Percentiles rank a stretch among this genome's conserved stretches.
Evolutionary conservation across 2,888 invertebrate genomes (phyloP).

Genomic region (Stenchaetothrips biformis): DNA sequence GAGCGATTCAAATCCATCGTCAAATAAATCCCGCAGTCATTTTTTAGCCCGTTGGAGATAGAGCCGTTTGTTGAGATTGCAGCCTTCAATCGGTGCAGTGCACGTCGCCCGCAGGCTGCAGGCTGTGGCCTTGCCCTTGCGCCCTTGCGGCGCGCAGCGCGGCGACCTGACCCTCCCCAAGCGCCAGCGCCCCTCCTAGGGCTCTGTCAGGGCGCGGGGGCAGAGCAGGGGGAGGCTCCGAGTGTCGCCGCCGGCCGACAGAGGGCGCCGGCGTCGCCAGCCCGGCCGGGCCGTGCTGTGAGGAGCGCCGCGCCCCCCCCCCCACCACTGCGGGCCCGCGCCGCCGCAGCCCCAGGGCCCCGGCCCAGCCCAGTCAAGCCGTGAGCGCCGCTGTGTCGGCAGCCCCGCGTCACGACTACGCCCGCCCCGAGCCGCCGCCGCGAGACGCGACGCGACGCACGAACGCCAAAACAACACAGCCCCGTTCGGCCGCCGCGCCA

Average conservation of each 20-base stretch:
- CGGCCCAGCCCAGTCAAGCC: background rate
- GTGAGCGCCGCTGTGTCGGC: background rate
- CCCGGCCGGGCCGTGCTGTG: background rate
- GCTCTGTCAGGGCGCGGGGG: background rate
- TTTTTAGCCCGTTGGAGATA: too few relatives aligned
- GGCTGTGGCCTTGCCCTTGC: slow-evolving; percentile 23
- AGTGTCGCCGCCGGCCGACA: background rate
- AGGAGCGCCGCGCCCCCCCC: too few relatives aligned
- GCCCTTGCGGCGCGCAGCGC: too few relatives aligned
- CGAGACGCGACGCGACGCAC: background rate
- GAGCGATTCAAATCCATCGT: too few relatives aligned
- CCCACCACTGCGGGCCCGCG: background rate
- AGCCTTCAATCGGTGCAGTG: too few relatives aligned
- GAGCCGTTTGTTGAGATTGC: too few relatives aligned
- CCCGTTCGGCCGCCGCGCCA: background rate
- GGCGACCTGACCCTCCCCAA: too few relatives aligned
- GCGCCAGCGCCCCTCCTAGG: too few relatives aligned
- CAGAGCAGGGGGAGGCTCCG: background rate
- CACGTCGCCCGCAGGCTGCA: too few relatives aligned
- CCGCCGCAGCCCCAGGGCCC: background rate
- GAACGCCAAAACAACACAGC: background rate
- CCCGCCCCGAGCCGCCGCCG: background rate
- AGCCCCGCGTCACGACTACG: too few relatives aligned
- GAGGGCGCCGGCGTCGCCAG: background rate
- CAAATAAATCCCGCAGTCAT: too few relatives aligned